phyloP scores from a whole-genome alignment of 2,888 invertebrate species.

The Pycnomerus fuliginosus region DNA sequence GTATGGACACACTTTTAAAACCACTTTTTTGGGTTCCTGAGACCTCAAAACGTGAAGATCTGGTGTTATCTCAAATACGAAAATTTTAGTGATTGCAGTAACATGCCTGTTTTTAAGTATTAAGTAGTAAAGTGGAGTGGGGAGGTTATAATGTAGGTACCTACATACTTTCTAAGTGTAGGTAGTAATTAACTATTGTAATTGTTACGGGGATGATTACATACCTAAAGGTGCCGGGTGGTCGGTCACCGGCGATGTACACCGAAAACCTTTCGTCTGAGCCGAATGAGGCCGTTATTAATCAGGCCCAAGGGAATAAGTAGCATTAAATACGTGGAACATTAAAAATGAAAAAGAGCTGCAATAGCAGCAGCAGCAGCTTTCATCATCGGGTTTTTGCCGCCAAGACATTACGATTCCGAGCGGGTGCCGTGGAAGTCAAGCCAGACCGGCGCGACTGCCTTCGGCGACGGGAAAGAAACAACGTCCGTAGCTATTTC shows the following conservation, averaged over 20 bases:
- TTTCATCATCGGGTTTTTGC: slow-evolving; percentile 41
- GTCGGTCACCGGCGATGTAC: slow-evolving; percentile 4
- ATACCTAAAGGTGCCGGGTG: not conserved
- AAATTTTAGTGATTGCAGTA: no score
- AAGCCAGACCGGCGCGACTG: slow-evolving; percentile 45
- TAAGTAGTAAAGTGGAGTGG: no score
- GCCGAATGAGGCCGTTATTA: slow-evolving; percentile 16
- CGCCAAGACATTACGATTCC: slow-evolving; percentile 39
- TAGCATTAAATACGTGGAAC: slow-evolving; percentile 13
- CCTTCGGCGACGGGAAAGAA: slow-evolving; percentile 45
- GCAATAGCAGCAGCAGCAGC: slow-evolving; percentile 22
- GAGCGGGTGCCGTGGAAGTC: slow-evolving; percentile 40
- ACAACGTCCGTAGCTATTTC: slow-evolving; percentile 44
- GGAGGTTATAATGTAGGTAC: no score
- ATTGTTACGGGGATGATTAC: no score
- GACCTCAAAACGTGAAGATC: no score
- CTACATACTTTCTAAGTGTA: no score
- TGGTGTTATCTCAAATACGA: no score
- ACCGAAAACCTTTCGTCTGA: slow-evolving; percentile 20
- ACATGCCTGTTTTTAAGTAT: no score
- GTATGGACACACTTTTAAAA: no score
- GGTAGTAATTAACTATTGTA: no score
- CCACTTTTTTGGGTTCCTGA: no score
- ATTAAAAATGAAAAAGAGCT: slow-evolving; percentile 36
- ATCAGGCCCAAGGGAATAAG: slow-evolving; percentile 18